phyloP scores from a whole-genome alignment of 2,888 invertebrate genomes.

The Monopis laevigella region DNA sequence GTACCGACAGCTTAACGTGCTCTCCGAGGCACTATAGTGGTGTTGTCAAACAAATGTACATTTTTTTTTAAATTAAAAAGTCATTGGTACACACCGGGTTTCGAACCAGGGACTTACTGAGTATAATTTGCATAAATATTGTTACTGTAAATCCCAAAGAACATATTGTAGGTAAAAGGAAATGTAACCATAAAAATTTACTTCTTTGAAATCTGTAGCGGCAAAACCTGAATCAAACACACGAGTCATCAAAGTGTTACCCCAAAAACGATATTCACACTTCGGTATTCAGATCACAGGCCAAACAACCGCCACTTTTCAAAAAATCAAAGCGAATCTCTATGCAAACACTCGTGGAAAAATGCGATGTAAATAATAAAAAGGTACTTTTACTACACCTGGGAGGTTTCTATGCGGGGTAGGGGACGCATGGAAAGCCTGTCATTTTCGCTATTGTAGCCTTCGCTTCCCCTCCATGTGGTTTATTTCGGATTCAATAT shows the following conservation, averaged over 20 bases:
- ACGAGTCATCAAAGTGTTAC: constrained; percentile 2
- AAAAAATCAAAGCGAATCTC: constrained; percentile 61
- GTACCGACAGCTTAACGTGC: no score
- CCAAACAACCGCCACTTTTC: constrained; percentile 51
- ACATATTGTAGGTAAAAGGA: no score
- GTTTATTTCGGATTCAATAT: constrained; percentile 63
- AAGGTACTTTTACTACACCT: constrained; percentile 40
- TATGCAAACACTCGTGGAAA: constrained; percentile 64
- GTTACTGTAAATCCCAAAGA: no score
- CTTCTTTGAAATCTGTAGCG: no score
- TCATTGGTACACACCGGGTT: no score
- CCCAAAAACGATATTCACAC: constrained; percentile 16
- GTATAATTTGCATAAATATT: no score
- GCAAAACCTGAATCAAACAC: neutral
- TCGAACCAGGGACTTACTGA: no score
- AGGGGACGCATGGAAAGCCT: constrained; percentile 27
- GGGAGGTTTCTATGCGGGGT: constrained; percentile 21
- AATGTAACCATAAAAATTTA: no score
- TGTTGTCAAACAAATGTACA: no score
- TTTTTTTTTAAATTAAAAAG: no score
- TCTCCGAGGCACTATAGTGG: no score
- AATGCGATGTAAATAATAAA: constrained; percentile 66
- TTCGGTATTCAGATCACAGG: constrained; percentile 58
- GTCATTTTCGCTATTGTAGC: constrained; percentile 51
- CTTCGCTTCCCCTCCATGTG: constrained; percentile 40